A percentile compares a stretch with the other conserved stretches of the same genome.
Evolutionary conservation across 2,888 invertebrate genomes (phyloP).

Genomic region (Pandemis heparana): DNA sequence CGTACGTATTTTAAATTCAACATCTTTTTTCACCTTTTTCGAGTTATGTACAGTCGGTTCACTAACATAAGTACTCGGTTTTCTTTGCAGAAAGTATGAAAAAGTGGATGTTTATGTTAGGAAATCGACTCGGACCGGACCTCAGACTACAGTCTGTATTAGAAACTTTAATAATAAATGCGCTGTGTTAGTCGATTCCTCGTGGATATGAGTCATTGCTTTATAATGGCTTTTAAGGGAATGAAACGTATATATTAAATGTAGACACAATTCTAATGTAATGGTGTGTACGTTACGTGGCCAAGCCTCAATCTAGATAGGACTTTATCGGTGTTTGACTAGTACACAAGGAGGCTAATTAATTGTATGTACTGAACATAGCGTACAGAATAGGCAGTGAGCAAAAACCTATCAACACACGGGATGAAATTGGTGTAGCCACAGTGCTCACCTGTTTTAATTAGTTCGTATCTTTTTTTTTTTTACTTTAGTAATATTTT

Average conservation of each 20-base stretch:
- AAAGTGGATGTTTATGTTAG: too few relatives aligned
- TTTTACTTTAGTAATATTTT: too few relatives aligned
- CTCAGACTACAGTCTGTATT: neutral
- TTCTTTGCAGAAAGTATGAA: too few relatives aligned
- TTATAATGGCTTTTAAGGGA: conserved; percentile 52
- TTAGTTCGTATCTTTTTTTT: too few relatives aligned
- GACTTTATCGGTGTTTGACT: conserved; percentile 35
- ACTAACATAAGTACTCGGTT: too few relatives aligned
- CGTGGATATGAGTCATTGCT: conserved; percentile 43
- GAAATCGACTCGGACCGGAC: too few relatives aligned
- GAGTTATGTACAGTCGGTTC: too few relatives aligned
- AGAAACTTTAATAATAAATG: conserved; percentile 6
- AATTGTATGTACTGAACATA: conserved; percentile 2
- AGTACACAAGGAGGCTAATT: conserved; percentile 38
- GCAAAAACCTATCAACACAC: neutral
- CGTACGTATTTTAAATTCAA: too few relatives aligned
- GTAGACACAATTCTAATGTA: conserved; percentile 19
- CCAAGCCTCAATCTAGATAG: conserved; percentile 53
- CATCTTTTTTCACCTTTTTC: too few relatives aligned
- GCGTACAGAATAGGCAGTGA: neutral
- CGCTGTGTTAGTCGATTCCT: conserved; percentile 1
- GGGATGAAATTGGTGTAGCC: too few relatives aligned
- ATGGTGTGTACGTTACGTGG: conserved; percentile 42
- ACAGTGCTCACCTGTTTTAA: too few relatives aligned
- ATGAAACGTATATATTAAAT: conserved; percentile 49